phyloP scores from a whole-genome alignment of 2,888 invertebrate genomes.

The Furcula furcula region DNA sequence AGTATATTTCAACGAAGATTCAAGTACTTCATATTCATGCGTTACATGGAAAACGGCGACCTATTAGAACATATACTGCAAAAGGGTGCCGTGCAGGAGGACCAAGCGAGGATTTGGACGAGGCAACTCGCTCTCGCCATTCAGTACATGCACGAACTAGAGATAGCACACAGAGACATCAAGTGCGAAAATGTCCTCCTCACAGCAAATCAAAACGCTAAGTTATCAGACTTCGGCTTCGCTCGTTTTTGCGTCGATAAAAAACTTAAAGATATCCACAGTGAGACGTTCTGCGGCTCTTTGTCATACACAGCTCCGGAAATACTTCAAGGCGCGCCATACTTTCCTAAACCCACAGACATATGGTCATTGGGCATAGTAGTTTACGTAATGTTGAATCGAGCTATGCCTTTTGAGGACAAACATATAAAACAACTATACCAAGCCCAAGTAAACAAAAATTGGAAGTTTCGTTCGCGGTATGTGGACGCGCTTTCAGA shows the following conservation, averaged over 20 bases:
- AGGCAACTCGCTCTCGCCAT: slow-evolving; percentile 85
- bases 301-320: slow-evolving; percentile 94
- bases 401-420: slow-evolving; percentile 92
- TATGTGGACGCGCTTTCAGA: slow-evolving; percentile 80
- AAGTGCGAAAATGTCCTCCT: slow-evolving; percentile 92
- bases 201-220: slow-evolving; percentile 87
- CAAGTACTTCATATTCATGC: slow-evolving; percentile 90
- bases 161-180: slow-evolving; percentile 90
- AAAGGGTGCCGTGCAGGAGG: slow-evolving; percentile 85
- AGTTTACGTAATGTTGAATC: slow-evolving; percentile 90
- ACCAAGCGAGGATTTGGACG: slow-evolving; percentile 87
- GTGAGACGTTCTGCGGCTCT: slow-evolving; percentile 93
- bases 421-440: slow-evolving; percentile 87
- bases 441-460: slow-evolving; percentile 79
- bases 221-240: slow-evolving; percentile 92
- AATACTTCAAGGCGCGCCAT: slow-evolving; percentile 88
- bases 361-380: slow-evolving; percentile 91
- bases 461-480: slow-evolving; percentile 87
- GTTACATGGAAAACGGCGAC: slow-evolving; percentile 88
- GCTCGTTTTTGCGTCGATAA: slow-evolving; percentile 77
- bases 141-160: slow-evolving; percentile 88
- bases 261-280: slow-evolving; percentile 74
- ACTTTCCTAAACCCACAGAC: slow-evolving; percentile 87
- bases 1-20: slow-evolving; percentile 87
- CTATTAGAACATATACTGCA: slow-evolving; percentile 86